phyloP scores from a whole-genome alignment of 2,113 vertebrate species.

The Dolichotis patagonum region DNA sequence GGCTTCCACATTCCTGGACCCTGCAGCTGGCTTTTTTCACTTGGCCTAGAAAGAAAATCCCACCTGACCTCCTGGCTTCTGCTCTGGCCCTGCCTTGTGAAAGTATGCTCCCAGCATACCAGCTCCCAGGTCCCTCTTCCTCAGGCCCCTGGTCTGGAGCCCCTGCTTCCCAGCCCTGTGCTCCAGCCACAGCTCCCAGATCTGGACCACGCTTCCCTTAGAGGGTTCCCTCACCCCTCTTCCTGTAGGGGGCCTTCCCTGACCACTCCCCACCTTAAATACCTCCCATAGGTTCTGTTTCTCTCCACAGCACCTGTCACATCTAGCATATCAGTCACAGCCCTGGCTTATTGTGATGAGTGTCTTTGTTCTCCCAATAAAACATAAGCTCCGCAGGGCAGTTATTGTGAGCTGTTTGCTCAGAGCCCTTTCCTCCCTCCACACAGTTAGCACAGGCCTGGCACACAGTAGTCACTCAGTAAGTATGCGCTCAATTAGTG shows the following conservation, averaged over 20 bases:
- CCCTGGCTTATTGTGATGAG: background rate
- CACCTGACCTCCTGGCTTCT: background rate
- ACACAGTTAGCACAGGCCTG: background rate
- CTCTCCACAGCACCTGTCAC: background rate
- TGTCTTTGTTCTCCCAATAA: background rate
- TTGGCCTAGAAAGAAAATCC: background rate
- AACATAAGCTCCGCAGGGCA: background rate
- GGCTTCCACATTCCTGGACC: background rate
- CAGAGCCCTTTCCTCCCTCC: background rate
- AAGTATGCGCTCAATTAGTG: background rate
- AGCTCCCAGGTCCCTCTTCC: background rate
- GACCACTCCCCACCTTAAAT: background rate
- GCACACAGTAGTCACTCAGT: background rate
- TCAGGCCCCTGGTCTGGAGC: background rate
- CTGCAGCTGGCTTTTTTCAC: background rate
- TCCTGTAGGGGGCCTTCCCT: background rate
- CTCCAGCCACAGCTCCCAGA: background rate
- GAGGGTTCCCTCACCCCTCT: background rate
- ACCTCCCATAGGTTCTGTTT: background rate
- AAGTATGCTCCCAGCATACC: background rate
- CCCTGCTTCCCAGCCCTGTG: background rate
- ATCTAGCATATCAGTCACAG: background rate
- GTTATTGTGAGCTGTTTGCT: background rate
- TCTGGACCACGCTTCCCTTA: background rate
- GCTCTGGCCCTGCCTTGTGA: background rate